A percentile compares a stretch with the other conserved stretches of the same genome.
Conservation (phyloP, 92 coral and sea anemone species). For the Epizoanthus rinbou region DNA sequence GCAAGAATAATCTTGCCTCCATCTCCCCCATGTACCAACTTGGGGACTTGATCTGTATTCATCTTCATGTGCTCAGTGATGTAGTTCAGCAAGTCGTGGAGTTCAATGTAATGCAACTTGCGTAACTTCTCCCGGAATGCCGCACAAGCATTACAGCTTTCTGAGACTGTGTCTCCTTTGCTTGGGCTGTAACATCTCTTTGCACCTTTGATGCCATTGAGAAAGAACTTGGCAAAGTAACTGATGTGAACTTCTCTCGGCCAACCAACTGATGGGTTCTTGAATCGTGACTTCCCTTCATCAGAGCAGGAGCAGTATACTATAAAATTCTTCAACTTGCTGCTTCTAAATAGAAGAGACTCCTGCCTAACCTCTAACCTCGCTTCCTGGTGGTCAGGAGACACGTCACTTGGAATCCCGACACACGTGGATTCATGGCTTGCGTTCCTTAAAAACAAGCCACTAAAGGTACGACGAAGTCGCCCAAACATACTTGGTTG, state of each 20-base stretch:
- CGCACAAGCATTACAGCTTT: not conserved
- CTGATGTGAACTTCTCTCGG: not conserved
- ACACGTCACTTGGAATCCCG: not conserved
- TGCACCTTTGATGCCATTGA: constrained; percentile 13
- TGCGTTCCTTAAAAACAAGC: not conserved
- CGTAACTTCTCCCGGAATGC: not conserved
- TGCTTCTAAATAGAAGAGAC: too few species aligned
- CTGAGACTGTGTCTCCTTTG: not conserved
- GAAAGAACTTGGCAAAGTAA: not conserved
- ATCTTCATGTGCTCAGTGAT: constrained; percentile 5
- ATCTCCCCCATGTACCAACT: not conserved
- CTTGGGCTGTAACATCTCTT: not conserved
- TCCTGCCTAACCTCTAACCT: not conserved
- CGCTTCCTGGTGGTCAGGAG: not conserved
- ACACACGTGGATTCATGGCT: not conserved
- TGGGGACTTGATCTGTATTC: not conserved
- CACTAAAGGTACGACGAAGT: not conserved
- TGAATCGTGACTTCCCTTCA: not conserved
- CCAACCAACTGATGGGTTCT: not conserved
- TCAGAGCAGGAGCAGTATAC: not conserved
- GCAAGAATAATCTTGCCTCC: constrained; percentile 5
- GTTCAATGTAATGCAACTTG: not conserved
- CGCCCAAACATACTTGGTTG: not conserved
- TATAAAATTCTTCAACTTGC: not conserved
- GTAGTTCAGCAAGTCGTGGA: not conserved